Conservation (phyloP, 1,140 invertebrate species). For the Cydia amplana region DNA sequence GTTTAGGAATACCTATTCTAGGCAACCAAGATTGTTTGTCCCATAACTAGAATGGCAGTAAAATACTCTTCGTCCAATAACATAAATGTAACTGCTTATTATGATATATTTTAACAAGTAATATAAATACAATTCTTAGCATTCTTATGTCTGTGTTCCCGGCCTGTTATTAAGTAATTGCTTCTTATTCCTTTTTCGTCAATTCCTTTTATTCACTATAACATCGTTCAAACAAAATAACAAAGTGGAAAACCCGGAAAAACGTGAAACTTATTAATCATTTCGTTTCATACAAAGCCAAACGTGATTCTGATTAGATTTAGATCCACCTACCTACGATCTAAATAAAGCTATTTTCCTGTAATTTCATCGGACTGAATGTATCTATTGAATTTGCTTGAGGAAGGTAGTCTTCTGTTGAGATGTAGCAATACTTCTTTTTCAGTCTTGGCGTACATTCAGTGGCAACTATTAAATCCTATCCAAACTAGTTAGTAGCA, state of each 20-base stretch:
- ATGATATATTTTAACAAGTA: too few species aligned
- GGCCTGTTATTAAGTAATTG: background rate
- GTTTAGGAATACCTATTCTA: background rate
- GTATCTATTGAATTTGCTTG: conserved; percentile 17
- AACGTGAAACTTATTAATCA: background rate
- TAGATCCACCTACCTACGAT: background rate
- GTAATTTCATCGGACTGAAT: conserved; percentile 18
- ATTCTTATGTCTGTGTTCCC: background rate
- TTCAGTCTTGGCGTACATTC: too few species aligned
- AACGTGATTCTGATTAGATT: too few species aligned
- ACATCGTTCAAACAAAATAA: background rate
- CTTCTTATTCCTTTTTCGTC: background rate
- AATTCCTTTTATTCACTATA: background rate
- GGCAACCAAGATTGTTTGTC: background rate
- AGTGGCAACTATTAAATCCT: background rate
- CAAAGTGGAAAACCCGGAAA: background rate
- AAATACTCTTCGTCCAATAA: background rate
- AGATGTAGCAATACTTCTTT: background rate
- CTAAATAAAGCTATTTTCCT: conserved; percentile 24
- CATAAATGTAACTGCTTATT: background rate
- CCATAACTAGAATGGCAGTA: background rate
- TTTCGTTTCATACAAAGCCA: background rate
- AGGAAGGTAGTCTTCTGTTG: conserved; percentile 1
- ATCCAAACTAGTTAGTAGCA: background rate
- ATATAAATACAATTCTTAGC: background rate